These are phyloP conservation scores for Zaprionus lachaisei DNA, from an alignment of 1,140 invertebrate genomes.

Conservation along the genomic window DNA sequence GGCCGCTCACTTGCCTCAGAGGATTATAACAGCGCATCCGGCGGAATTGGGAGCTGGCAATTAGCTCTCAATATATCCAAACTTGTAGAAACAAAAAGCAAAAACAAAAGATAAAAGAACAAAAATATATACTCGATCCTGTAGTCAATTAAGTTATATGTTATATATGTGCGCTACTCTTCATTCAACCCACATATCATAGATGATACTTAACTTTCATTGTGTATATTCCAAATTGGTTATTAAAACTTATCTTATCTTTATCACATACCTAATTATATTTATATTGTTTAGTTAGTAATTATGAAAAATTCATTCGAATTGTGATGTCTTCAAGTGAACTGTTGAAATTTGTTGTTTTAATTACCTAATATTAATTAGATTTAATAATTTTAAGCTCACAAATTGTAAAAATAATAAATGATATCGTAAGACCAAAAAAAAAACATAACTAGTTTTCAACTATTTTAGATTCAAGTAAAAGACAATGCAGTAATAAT, in stretches of 20 bases:
- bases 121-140: conserved; percentile 50
- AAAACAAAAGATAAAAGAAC: conserved; percentile 10
- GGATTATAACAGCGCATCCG: conserved; percentile 63
- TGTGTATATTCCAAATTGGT: conserved; percentile 72
- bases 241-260: conserved; percentile 55
- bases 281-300: conserved; percentile 74
- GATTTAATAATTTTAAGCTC: conserved; percentile 47
- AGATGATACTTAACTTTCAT: conserved; percentile 65
- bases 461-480: too few relatives aligned
- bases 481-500: too few relatives aligned
- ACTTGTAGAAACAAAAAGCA: conserved; percentile 48
- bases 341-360: conserved; percentile 79
- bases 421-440: conserved; percentile 30
- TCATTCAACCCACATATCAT: conserved; percentile 41
- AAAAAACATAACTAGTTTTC: too few relatives aligned
- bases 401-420: conserved; percentile 47
- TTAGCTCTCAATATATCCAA: conserved; percentile 16
- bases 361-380: conserved; percentile 47
- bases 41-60: conserved; percentile 33
- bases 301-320: conserved; percentile 58
- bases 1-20: conserved; percentile 87
- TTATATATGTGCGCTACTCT: conserved; percentile 15
- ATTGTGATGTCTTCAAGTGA: conserved; percentile 79
- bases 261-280: conserved; percentile 38
- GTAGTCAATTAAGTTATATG: conserved; percentile 56